A percentile compares a stretch with the other conserved stretches of the same genome.
Conservation (phyloP, 2,113 vertebrate genomes). For the Rhadina sibilatrix region DNA sequence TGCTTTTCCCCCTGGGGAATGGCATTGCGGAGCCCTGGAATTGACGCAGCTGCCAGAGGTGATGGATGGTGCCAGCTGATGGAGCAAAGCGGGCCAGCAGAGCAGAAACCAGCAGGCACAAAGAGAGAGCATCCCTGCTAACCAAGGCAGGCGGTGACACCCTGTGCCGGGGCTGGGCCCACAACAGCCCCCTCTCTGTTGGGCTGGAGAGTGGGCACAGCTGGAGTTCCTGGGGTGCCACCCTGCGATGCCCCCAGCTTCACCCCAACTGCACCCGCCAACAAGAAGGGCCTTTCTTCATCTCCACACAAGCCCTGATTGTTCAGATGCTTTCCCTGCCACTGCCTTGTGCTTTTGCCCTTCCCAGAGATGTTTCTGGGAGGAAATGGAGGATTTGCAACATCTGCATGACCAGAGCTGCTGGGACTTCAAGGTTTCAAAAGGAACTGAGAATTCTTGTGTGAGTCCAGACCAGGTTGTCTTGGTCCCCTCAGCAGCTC, state of each 20-base stretch:
- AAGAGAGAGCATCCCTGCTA: constrained; percentile 4
- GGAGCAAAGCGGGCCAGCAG: constrained; percentile 46
- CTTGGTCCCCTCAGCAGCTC: background rate
- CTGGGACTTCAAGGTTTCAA: background rate
- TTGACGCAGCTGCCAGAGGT: constrained; percentile 39
- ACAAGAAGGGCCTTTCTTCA: constrained; percentile 71
- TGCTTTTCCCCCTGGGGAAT: background rate
- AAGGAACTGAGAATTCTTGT: accelerated
- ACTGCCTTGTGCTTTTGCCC: constrained; percentile 10
- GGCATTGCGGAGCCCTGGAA: background rate
- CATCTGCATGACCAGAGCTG: background rate
- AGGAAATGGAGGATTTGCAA: background rate
- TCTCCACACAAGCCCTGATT: constrained; percentile 65
- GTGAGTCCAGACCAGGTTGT: background rate
- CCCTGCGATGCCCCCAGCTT: constrained; percentile 15
- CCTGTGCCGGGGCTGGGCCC: constrained; percentile 59
- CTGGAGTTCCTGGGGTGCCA: constrained; percentile 78
- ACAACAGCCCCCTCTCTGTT: constrained; percentile 52
- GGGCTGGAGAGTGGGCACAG: constrained; percentile 58
- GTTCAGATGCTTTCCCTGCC: background rate
- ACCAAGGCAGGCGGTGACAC: constrained; percentile 65
- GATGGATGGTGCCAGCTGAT: constrained; percentile 24
- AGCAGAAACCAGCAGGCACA: constrained; percentile 53
- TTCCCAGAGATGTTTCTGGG: background rate
- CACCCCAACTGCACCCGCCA: constrained; percentile 1